A percentile compares a stretch with the other conserved stretches of the same genome.
phyloP scores from a whole-genome alignment of 30 jellyfish, hydroid and myxozoan species.

The Hydractinia symbiolongicarpus region DNA sequence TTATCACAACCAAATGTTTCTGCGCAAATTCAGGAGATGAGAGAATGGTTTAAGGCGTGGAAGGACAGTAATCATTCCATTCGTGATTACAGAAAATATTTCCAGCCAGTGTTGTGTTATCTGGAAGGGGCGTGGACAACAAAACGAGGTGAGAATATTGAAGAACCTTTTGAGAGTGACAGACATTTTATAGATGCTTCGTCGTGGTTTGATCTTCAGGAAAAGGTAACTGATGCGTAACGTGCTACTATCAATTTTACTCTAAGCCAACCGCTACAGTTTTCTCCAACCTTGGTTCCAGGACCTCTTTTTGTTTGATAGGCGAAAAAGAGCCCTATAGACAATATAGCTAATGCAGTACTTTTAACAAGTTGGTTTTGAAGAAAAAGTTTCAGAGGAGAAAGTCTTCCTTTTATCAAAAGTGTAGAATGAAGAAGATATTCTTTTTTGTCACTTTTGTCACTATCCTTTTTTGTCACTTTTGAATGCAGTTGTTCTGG shows the following conservation, averaged over 20 bases:
- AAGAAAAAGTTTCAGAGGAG: too few species aligned
- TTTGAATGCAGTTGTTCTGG: too few species aligned
- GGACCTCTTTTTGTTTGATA: too few species aligned
- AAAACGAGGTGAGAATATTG: slow-evolving; percentile 40
- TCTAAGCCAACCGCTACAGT: too few species aligned
- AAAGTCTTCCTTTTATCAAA: too few species aligned
- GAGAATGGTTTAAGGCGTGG: slow-evolving; percentile 91
- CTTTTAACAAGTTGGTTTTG: too few species aligned
- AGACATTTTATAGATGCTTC: slow-evolving; percentile 82
- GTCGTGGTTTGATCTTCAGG: slow-evolving; percentile 74
- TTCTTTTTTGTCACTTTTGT: too few species aligned
- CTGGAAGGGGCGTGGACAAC: slow-evolving; percentile 97
- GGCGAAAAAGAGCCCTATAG: too few species aligned
- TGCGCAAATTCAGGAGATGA: slow-evolving; percentile 67
- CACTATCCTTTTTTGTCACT: too few species aligned
- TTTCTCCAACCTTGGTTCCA: too few species aligned
- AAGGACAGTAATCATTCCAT: slow-evolving; percentile 61
- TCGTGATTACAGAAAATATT: slow-evolving; percentile 68
- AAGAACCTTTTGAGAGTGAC: slow-evolving; percentile 87
- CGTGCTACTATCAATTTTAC: background rate
- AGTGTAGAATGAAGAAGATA: too few species aligned
- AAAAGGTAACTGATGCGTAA: background rate
- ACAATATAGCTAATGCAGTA: too few species aligned
- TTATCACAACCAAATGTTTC: slow-evolving; percentile 14
- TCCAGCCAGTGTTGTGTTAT: slow-evolving; percentile 79